These are phyloP conservation scores for Andrena flavipes DNA, from an alignment of 2,888 invertebrate species.

Conservation along the genomic window DNA sequence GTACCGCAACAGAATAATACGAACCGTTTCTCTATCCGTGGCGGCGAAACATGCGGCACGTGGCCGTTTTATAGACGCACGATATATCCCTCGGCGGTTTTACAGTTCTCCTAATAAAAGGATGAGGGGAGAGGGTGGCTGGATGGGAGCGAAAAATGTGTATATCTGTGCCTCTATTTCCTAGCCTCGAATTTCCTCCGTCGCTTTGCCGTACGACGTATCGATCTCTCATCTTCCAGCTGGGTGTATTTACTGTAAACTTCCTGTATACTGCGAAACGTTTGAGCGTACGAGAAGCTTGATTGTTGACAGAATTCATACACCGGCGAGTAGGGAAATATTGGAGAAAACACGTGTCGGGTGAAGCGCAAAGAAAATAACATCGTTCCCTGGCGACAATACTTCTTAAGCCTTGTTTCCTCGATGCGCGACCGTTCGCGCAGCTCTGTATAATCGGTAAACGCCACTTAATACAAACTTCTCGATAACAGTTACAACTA, in stretches of 20 bases:
- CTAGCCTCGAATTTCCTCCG: conserved; percentile 25
- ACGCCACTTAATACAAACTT: conserved; percentile 15
- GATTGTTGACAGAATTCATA: conserved; percentile 51
- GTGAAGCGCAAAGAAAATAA: conserved; percentile 2
- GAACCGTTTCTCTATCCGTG: conserved; percentile 34
- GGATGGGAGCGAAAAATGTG: conserved; percentile 59
- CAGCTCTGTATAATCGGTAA: not conserved
- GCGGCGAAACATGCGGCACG: conserved; percentile 36
- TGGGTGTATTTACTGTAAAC: conserved; percentile 21
- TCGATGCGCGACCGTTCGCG: conserved; percentile 12
- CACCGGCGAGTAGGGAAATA: conserved; percentile 31
- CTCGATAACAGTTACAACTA: conserved; percentile 12
- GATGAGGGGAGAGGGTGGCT: conserved; percentile 30
- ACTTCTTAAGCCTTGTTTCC: not conserved
- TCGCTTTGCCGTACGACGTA: conserved; percentile 30
- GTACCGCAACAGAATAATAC: conserved; percentile 31
- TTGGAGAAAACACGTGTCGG: conserved; percentile 28
- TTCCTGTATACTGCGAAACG: conserved; percentile 28
- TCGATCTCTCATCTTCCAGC: conserved; percentile 39
- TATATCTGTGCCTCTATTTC: conserved; percentile 51
- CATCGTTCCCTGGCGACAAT: not conserved
- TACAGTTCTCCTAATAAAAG: conserved; percentile 72
- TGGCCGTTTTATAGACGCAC: conserved; percentile 50
- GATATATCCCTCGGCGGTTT: conserved; percentile 55
- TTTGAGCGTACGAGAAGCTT: conserved; percentile 18